These are phyloP conservation scores for Myocastor coypus DNA, from an alignment of 2,113 vertebrate species.

Conservation along the genomic window DNA sequence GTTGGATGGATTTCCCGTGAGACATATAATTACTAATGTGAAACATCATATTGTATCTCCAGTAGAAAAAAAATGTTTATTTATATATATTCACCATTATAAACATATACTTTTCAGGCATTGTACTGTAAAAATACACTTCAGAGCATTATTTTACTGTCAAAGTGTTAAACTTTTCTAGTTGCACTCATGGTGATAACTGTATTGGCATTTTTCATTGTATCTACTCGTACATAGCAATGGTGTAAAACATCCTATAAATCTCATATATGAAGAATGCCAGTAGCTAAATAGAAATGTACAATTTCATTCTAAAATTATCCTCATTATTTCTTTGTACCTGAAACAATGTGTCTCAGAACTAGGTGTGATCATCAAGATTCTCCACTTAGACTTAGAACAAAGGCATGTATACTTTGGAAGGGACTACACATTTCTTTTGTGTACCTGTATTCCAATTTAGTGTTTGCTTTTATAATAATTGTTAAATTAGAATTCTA, in stretches of 20 bases:
- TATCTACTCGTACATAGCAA: not conserved
- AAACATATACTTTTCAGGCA: not conserved
- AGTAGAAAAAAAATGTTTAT: not conserved
- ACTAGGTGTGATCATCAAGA: not conserved
- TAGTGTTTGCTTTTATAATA: not conserved
- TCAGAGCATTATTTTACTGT: not conserved
- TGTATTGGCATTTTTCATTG: not conserved
- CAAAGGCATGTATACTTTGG: not conserved
- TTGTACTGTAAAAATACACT: not conserved
- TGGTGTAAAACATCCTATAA: conserved; percentile 37
- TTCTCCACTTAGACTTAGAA: not conserved
- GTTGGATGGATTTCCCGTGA: not conserved
- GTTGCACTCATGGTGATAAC: conserved; percentile 42
- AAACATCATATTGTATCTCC: conserved; percentile 50
- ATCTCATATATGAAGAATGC: not conserved
- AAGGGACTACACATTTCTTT: not conserved
- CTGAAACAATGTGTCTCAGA: not conserved
- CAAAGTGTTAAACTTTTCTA: conserved; percentile 59
- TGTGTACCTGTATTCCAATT: not conserved
- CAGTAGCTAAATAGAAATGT: conserved; percentile 5
- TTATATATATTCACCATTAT: not conserved
- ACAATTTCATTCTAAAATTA: not conserved
- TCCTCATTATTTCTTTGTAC: not conserved
- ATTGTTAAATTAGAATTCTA: conserved; percentile 8
- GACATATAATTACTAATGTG: conserved; percentile 1